Base-by-base conservation (phyloP, 2,888 invertebrate species). In the Aleiodes leptofemur region DNA sequence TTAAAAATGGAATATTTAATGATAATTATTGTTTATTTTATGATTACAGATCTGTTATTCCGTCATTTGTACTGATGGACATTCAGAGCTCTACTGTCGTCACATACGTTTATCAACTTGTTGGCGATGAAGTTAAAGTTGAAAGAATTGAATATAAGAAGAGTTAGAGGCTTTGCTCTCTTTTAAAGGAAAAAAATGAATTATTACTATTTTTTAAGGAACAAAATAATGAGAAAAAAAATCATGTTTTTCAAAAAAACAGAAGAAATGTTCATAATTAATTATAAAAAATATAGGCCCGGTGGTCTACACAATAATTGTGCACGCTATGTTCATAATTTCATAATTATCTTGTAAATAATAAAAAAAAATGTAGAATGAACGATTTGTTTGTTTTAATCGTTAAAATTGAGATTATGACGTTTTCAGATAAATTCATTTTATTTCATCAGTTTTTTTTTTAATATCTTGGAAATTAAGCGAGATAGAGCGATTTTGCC, bases 51-150 rank as follows among this genome's bases (percentile, higher is more conserved):
- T 92, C 93, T 72, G 94, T 98, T 38, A 96, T 95, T 71, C 98
- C 99, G 68, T 99, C 99, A 0, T 99, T 99, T 90, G 98, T 99
- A 1, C 91, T 99, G 73, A 97, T 99, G 96, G 99, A 99, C 90
- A 99, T 99, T 82, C 99, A 99, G 90, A 97, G 98, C 86, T 95
- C 97, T 0, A 98, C 97, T 2, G 98, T 99, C 23, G 98, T 98
- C 9, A 98, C 98, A 0, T 99, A 99, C 86, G 97, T 99, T 2
- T 99, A 99, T 91, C 98, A 99, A 88, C 92, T 99, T 69, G 94
- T 98, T 61, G 97, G 97, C 3, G 98, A 98, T 84, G 98, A 99
- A 89, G 99, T 99, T n/a, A 99, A 99, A 91, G 99, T 99, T 2
- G 98, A 99, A 89, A 93, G 98, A 89, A 98, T 98, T 86, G 98